Percentiles rank a stretch among this genome's conserved stretches.
These are phyloP conservation scores for Psilopsiagon aymara DNA, from an alignment of 2,113 vertebrate genomes.

Conservation along the genomic window DNA sequence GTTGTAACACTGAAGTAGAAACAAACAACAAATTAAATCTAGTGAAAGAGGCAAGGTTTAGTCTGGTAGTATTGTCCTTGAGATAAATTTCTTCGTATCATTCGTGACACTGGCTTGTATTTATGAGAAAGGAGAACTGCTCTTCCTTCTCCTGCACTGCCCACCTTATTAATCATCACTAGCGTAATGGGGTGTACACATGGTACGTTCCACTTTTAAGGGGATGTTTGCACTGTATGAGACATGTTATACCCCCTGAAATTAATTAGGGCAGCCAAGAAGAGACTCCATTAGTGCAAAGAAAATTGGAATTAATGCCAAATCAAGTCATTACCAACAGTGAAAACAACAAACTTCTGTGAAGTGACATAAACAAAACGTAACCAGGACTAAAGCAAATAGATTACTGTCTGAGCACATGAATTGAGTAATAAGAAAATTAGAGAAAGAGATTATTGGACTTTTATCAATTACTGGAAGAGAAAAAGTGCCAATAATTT, in stretches of 20 bases:
- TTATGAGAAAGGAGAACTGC: not conserved
- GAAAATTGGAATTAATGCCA: not conserved
- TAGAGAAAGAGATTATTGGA: not conserved
- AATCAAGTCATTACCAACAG: not conserved
- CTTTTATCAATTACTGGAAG: not conserved
- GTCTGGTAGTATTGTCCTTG: not conserved
- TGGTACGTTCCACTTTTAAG: not conserved
- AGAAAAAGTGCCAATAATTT: not conserved
- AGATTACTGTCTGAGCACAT: not conserved
- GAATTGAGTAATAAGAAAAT: not conserved
- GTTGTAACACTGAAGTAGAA: not conserved
- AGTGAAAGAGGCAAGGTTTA: not conserved
- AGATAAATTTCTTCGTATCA: not conserved
- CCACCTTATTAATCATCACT: too few species aligned
- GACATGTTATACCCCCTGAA: not conserved
- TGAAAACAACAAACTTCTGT: not conserved
- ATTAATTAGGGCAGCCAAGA: not conserved
- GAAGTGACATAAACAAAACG: not conserved
- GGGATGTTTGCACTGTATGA: not conserved
- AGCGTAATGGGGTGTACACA: rapidly evolving
- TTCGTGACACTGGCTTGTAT: not conserved
- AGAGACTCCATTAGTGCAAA: not conserved
- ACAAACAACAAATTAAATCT: not conserved
- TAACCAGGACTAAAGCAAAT: not conserved
- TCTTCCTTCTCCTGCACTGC: not conserved